phyloP scores from a whole-genome alignment of 1,140 invertebrate genomes.

The Drosophila malerkotliana region DNA sequence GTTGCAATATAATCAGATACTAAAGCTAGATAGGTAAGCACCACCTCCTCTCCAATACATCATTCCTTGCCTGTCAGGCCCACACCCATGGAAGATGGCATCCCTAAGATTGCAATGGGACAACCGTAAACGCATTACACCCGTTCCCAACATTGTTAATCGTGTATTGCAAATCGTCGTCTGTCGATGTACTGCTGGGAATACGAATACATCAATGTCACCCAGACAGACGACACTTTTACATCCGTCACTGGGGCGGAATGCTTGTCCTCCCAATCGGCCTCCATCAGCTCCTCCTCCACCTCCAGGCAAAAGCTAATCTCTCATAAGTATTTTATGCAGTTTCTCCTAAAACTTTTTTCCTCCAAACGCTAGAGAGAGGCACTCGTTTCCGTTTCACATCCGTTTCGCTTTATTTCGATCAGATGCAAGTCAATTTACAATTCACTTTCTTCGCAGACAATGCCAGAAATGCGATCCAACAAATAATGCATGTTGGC shows the following conservation, averaged over 20 bases:
- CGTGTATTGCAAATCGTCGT: constrained; percentile 52
- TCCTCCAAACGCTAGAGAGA: neutral
- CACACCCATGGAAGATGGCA: constrained; percentile 14
- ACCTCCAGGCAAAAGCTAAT: constrained; percentile 28
- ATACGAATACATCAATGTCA: constrained; percentile 73
- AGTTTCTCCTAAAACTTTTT: constrained; percentile 40
- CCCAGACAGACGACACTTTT: constrained; percentile 66
- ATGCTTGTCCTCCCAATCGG: constrained; percentile 9
- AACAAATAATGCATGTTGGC: constrained; percentile 36
- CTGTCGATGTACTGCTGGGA: constrained; percentile 54
- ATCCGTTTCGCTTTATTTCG: constrained; percentile 70
- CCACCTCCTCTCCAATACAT: neutral
- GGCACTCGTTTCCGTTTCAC: constrained; percentile 52
- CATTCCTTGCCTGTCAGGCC: constrained; percentile 35
- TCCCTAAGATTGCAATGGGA: constrained; percentile 17
- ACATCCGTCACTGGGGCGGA: constrained; percentile 58
- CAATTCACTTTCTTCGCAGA: constrained; percentile 43
- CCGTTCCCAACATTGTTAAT: constrained; percentile 56
- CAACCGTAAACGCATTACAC: constrained; percentile 12
- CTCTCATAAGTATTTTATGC: constrained; percentile 39
- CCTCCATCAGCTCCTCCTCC: neutral
- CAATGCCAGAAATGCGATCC: constrained; percentile 54
- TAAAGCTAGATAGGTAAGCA: neutral
- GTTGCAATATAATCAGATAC: neutral
- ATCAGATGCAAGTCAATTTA: constrained; percentile 74